Evolutionary conservation across 1,140 invertebrate species (phyloP).

Genomic region (Caenorhabditis inopinata): DNA sequence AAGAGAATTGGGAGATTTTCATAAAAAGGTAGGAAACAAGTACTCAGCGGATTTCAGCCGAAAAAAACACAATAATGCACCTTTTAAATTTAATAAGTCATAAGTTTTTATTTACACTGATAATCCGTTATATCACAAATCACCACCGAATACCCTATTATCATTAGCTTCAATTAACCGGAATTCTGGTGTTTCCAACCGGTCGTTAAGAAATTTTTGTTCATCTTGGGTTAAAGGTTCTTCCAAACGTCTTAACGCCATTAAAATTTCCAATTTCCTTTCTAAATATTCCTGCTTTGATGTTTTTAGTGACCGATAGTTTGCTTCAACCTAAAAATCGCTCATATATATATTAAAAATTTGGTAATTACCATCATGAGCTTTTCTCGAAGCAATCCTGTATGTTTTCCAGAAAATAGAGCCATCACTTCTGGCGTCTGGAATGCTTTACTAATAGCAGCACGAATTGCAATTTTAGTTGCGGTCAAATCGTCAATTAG

Average conservation of each 20-base stretch:
- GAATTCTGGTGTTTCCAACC: constrained; percentile 2
- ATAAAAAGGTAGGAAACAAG: too few species aligned
- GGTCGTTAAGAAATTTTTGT: neutral
- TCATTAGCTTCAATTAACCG: constrained; percentile 1
- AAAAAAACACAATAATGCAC: too few species aligned
- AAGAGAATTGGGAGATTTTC: too few species aligned
- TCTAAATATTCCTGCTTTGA: constrained; percentile 63
- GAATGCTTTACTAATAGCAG: constrained; percentile 77
- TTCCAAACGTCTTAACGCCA: constrained; percentile 73
- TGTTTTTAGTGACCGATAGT: constrained; percentile 69
- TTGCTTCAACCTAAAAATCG: constrained; percentile 67
- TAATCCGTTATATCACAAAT: neutral
- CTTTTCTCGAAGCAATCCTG: constrained; percentile 73
- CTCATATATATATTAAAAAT: neutral
- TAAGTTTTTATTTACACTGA: neutral
- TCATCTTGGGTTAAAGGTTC: neutral
- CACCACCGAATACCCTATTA: neutral
- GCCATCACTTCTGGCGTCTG: constrained; percentile 78
- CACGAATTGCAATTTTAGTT: constrained; percentile 76
- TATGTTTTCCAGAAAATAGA: constrained; percentile 78
- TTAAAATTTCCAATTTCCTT: constrained; percentile 73
- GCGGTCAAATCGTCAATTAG: constrained; percentile 74
- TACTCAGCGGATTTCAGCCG: too few species aligned
- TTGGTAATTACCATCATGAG: constrained; percentile 62
- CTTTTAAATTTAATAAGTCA: neutral